A percentile compares a stretch with the other conserved stretches of the same genome.
Conservation (phyloP, 2,113 vertebrate genomes). For the Psophia crepitans region DNA sequence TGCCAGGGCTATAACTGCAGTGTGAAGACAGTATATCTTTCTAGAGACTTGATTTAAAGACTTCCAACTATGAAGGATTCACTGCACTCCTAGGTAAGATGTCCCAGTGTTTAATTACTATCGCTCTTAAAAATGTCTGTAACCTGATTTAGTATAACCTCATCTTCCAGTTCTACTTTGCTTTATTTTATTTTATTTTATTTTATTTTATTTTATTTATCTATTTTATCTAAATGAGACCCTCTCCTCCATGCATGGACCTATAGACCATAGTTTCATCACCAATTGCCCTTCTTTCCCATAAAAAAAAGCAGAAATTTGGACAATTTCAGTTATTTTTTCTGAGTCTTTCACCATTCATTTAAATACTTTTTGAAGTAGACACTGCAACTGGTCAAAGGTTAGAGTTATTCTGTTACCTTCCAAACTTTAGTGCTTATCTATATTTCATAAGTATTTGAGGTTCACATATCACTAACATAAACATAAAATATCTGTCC, state of each 20-base stretch:
- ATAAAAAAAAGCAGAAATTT: background rate
- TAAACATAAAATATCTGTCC: background rate
- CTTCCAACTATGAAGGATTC: slow-evolving; percentile 25
- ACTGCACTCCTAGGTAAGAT: background rate
- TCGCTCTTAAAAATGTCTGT: background rate
- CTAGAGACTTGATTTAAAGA: slow-evolving; percentile 46
- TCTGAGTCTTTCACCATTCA: background rate
- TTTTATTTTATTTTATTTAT: background rate
- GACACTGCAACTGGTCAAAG: background rate
- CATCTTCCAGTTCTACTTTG: background rate
- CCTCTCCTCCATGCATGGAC: background rate
- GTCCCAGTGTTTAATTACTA: slow-evolving; percentile 5
- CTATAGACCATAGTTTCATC: background rate
- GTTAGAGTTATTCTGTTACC: background rate
- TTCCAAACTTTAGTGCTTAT: background rate
- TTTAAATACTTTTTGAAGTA: background rate
- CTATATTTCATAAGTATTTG: background rate
- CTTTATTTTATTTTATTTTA: background rate
- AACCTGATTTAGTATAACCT: background rate
- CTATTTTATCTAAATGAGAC: background rate
- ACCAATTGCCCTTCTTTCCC: background rate
- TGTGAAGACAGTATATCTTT: slow-evolving; percentile 1
- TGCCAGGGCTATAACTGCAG: slow-evolving; percentile 1
- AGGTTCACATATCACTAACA: background rate
- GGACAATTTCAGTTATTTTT: background rate